These are phyloP conservation scores for Geophilus truncorum DNA, from an alignment of 2,888 invertebrate species.

Conservation along the genomic window DNA sequence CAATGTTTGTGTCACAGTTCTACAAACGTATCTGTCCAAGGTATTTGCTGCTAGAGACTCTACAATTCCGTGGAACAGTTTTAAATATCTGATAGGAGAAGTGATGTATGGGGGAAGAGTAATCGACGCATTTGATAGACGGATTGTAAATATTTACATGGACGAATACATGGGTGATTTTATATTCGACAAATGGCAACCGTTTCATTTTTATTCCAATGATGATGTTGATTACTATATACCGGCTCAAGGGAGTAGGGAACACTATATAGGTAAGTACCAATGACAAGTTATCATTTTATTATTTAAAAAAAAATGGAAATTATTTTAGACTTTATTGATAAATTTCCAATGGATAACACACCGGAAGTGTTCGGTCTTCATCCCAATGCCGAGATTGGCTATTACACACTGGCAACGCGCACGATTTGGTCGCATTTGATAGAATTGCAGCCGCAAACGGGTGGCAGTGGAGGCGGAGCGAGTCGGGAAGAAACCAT, in stretches of 20 bases:
- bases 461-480: slow-evolving; percentile 64
- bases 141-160: slow-evolving; percentile 82
- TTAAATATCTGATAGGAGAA: slow-evolving; percentile 89
- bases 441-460: slow-evolving; percentile 83
- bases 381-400: slow-evolving; percentile 92
- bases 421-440: slow-evolving; percentile 80
- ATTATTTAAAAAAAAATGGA: too few species aligned
- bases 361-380: slow-evolving; percentile 87
- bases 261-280: slow-evolving; percentile 63
- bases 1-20: slow-evolving; percentile 76
- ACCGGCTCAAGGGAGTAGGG: slow-evolving; percentile 62
- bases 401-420: slow-evolving; percentile 82
- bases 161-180: slow-evolving; percentile 93
- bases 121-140: slow-evolving; percentile 83
- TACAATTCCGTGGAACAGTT: slow-evolving; percentile 79
- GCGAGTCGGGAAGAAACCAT: slow-evolving; percentile 83
- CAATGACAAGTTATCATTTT: too few species aligned
- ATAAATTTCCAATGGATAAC: slow-evolving; percentile 73
- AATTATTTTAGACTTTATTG: slow-evolving; percentile 62
- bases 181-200: slow-evolving; percentile 82
- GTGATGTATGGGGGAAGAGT: slow-evolving; percentile 94
- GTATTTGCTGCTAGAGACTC: slow-evolving; percentile 55
- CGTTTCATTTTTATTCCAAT: slow-evolving; percentile 82
- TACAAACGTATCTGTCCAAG: slow-evolving; percentile 76
- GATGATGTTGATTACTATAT: slow-evolving; percentile 69